Conservation (phyloP, 2,113 vertebrate species). For the Colaptes auratus region DNA sequence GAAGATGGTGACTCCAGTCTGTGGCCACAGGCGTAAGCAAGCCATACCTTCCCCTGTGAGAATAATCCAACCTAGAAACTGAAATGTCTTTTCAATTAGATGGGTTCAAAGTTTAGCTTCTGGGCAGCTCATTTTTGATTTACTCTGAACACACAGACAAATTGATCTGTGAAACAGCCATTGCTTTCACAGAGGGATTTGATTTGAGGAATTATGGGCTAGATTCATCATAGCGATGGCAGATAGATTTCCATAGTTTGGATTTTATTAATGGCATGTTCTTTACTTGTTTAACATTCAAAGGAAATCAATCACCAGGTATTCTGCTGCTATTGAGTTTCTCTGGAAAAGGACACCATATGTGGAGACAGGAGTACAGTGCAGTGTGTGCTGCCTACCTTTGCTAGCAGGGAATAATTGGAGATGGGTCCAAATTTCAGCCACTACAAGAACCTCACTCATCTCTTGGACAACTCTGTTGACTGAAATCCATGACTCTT, state of each 20-base stretch:
- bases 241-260: constrained; percentile 52
- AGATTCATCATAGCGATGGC: constrained; percentile 51
- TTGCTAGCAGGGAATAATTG: background rate
- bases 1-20: background rate
- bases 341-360: background rate
- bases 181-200: constrained; percentile 58
- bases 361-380: background rate
- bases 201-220: constrained; percentile 55
- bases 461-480: background rate
- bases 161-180: constrained; percentile 45
- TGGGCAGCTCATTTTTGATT: constrained; percentile 59
- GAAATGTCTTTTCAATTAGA: constrained; percentile 44
- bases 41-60: background rate
- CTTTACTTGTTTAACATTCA: constrained; percentile 57
- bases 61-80: constrained; percentile 12
- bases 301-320: constrained; percentile 39
- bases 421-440: constrained; percentile 8
- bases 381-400: background rate
- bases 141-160: constrained; percentile 48
- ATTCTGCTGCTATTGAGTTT: constrained; percentile 1
- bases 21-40: too few relatives aligned
- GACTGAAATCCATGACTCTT: background rate
- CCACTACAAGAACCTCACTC: background rate
- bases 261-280: constrained; percentile 56
- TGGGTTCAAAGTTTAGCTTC: constrained; percentile 35